phyloP scores from a whole-genome alignment of 2,113 vertebrate genomes.

The Phainopepla nitens region DNA sequence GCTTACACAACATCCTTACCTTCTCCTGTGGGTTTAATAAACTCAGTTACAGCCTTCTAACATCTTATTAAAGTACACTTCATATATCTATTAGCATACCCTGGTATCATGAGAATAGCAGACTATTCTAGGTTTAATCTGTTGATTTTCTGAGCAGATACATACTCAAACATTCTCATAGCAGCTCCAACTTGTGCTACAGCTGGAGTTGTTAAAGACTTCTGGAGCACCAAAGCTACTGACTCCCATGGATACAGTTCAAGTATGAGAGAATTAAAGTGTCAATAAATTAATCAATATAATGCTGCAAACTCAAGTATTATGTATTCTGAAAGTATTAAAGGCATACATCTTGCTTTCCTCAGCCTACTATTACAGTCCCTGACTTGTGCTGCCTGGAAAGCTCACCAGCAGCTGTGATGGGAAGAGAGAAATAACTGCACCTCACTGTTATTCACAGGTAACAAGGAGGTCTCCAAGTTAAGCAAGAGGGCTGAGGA shows the following conservation, averaged over 20 bases:
- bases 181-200: constrained; percentile 23
- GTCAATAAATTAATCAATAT: constrained; percentile 2
- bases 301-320: neutral
- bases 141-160: constrained; percentile 19
- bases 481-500: neutral
- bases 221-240: neutral
- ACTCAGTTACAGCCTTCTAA: neutral
- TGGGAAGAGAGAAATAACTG: neutral
- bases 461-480: constrained; percentile 20
- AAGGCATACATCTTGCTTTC: neutral
- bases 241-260: neutral
- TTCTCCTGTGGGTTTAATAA: neutral
- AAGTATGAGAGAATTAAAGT: neutral
- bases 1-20: neutral
- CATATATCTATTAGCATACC: neutral
- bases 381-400: neutral
- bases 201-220: constrained; percentile 52
- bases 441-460: constrained; percentile 19
- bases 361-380: neutral
- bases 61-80: neutral
- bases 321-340: neutral
- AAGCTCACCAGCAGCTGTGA: constrained; percentile 19
- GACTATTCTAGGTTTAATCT: neutral
- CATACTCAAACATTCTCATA: neutral
- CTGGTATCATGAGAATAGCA: neutral